Evolutionary conservation across 2,888 invertebrate species (phyloP), one percentile per base, ranked within the genome.

Genomic region (Apoderus coryli): DNA sequence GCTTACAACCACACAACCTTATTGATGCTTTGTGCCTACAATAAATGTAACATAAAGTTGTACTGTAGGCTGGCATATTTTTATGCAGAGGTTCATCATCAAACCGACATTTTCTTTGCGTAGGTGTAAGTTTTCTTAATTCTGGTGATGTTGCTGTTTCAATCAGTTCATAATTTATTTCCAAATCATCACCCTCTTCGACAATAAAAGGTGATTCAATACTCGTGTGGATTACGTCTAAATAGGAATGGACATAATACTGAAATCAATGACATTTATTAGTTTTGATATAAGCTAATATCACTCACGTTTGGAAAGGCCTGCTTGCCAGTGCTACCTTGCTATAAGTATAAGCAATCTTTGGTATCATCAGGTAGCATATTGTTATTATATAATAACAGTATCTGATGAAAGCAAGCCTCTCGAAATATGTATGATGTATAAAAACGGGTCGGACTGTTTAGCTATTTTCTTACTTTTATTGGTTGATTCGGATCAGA

Each of bases 231-330:
- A 63, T 50, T 2, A 70, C 52, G 38, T 73, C 72, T 44, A 65
- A 63, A 3, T 68, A 65, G 0, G 72, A 72, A 46, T 73, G 72
- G 1, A 65, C 44, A 48, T 65, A 69, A 44, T 68, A 65, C 72
- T 72, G 46, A 22, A 47, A 44, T 5, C n/a, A n/a, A n/a, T n/a
- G n/a, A n/a, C n/a, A n/a, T n/a, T n/a, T n/a, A n/a, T n/a, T n/a
- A n/a, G n/a, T n/a, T n/a, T n/a, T n/a, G n/a, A n/a, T n/a, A n/a
- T n/a, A n/a, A n/a, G n/a, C n/a, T n/a, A n/a, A n/a, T n/a, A n/a
- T n/a, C n/a, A n/a, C n/a, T n/a, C n/a, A n/a, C n/a, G n/a, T n/a
- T n/a, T n/a, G n/a, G n/a, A n/a, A n/a, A n/a, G n/a, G n/a, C n/a
- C n/a, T n/a, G n/a, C n/a, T n/a, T n/a, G n/a, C n/a, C n/a, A n/a